Percentiles rank a stretch among this genome's conserved stretches.
phyloP scores from a whole-genome alignment of 2,113 vertebrate genomes.

The Gracilinanus agilis region DNA sequence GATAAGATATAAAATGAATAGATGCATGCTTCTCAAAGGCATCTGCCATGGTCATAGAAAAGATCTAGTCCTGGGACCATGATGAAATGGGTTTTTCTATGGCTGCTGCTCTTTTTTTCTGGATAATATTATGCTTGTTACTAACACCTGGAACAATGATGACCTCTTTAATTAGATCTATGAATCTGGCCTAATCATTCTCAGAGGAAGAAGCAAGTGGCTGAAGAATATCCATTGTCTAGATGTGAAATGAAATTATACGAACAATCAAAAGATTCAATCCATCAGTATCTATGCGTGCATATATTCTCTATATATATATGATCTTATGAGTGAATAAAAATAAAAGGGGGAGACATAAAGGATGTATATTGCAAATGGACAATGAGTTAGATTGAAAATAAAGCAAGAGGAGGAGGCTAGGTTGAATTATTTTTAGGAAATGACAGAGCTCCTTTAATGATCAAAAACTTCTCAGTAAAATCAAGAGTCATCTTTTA shows the following conservation, averaged over 20 bases:
- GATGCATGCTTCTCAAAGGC: neutral
- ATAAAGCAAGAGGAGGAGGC: neutral
- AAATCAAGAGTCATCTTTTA: no score
- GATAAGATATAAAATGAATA: neutral
- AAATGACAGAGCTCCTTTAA: neutral
- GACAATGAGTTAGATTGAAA: neutral
- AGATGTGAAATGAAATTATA: neutral
- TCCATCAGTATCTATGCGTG: neutral
- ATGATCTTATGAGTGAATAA: neutral
- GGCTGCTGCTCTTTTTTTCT: neutral
- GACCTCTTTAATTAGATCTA: neutral
- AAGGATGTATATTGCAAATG: neutral
- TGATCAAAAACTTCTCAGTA: neutral
- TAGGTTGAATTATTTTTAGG: neutral
- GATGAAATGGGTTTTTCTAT: neutral
- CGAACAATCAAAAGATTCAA: neutral
- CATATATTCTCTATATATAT: neutral
- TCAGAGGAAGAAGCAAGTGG: neutral
- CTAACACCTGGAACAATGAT: no score
- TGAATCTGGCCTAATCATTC: neutral
- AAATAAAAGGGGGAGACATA: neutral
- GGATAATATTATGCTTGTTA: neutral
- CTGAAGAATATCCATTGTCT: neutral
- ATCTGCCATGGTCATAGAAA: neutral
- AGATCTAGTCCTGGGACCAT: neutral